Conservation (phyloP, 2,113 vertebrate genomes). For the Trochalopteron elliotii region DNA sequence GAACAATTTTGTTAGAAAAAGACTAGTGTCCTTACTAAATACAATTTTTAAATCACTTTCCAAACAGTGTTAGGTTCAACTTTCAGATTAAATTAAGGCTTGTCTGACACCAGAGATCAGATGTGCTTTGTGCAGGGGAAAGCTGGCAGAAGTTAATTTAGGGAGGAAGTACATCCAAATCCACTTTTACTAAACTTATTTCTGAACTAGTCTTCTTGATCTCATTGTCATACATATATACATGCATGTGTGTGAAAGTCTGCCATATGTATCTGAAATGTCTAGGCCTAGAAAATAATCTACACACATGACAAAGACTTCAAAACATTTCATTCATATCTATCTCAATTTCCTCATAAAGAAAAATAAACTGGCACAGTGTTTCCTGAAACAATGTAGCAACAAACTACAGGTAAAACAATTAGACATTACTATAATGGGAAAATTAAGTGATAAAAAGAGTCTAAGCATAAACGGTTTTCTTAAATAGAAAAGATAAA, state of each 20-base stretch:
- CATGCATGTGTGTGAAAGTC: neutral
- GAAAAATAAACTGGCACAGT: neutral
- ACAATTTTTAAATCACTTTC: neutral
- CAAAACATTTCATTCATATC: neutral
- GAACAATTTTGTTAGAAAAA: neutral
- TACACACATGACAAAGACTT: neutral
- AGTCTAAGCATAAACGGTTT: neutral
- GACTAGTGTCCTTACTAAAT: neutral
- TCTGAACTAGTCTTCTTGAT: neutral
- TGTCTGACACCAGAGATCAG: neutral
- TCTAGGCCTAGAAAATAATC: neutral
- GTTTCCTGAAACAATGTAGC: neutral
- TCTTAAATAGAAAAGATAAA: neutral
- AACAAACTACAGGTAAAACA: neutral
- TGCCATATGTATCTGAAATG: neutral
- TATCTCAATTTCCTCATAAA: neutral
- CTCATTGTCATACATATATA: neutral
- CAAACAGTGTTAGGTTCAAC: neutral
- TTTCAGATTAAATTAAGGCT: neutral
- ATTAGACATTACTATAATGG: neutral
- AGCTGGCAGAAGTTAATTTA: neutral
- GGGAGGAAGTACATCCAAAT: neutral
- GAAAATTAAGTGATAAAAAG: neutral
- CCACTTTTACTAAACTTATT: neutral
- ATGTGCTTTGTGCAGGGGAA: neutral